Percentiles rank a stretch among this genome's conserved stretches.
These are phyloP conservation scores for Allolobophora icterica DNA, from an alignment of 2,888 invertebrate genomes.

Conservation along the genomic window DNA sequence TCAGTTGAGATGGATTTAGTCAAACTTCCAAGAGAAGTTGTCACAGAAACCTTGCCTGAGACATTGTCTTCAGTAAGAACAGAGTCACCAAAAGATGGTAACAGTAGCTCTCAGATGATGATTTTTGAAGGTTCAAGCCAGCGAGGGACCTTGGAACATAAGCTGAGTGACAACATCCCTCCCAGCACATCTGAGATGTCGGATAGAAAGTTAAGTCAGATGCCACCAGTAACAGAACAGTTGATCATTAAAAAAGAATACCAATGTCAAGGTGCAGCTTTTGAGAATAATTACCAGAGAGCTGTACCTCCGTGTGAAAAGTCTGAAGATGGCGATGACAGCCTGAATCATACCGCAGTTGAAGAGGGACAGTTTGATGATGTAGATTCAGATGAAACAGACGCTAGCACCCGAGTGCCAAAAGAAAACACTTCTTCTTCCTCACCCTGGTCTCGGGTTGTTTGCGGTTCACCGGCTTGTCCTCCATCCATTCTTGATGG, in stretches of 20 bases:
- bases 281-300: neutral
- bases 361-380: constrained; percentile 24
- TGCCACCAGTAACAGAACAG: neutral
- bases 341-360: neutral
- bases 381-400: neutral
- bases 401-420: neutral
- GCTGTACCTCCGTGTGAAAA: neutral
- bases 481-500: neutral
- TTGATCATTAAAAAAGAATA: neutral
- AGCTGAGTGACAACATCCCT: neutral
- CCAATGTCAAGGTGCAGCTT: neutral
- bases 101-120: neutral
- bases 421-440: neutral
- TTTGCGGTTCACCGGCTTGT: neutral
- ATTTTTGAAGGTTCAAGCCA: neutral
- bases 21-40: neutral
- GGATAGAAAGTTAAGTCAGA: neutral
- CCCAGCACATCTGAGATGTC: neutral
- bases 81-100: neutral
- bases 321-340: neutral
- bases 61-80: neutral
- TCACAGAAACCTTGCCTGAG: neutral
- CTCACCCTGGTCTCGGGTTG: neutral
- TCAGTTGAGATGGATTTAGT: neutral
- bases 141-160: neutral